A percentile compares a stretch with the other conserved stretches of the same genome.
Conservation (phyloP, 2,797 vertebrate species). For the Tokudaia tokunoshimensis region DNA sequence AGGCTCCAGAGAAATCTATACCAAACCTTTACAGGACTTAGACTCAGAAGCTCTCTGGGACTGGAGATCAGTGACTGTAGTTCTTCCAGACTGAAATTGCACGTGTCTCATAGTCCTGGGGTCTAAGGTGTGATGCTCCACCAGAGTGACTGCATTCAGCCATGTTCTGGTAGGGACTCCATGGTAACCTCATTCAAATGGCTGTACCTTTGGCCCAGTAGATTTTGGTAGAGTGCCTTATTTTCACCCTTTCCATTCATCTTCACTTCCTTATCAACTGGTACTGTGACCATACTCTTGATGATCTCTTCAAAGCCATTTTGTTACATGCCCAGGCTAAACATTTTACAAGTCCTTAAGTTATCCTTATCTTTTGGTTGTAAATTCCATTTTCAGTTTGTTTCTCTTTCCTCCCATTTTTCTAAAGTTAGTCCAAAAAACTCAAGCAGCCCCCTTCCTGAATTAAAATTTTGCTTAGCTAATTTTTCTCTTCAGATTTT, state of each 20-base stretch:
- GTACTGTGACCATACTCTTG: neutral
- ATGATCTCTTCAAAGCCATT: neutral
- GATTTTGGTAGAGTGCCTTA: neutral
- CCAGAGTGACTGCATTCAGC: no score
- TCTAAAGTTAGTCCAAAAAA: neutral
- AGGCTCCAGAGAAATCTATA: neutral
- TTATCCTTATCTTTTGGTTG: neutral
- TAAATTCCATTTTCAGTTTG: neutral
- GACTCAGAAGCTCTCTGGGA: neutral
- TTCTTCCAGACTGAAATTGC: neutral
- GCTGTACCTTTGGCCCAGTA: neutral
- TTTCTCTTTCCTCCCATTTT: neutral
- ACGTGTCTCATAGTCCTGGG: neutral
- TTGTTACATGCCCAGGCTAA: neutral
- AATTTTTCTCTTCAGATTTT: neutral
- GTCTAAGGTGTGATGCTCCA: neutral
- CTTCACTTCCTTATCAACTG: neutral
- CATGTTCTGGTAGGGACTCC: neutral
- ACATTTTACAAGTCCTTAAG: neutral
- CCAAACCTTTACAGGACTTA: neutral
- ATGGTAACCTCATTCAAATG: neutral
- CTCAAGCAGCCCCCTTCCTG: neutral
- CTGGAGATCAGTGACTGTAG: neutral
- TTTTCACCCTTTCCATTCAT: no score
- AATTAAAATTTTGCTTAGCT: neutral